Percentiles rank a stretch among this genome's conserved stretches.
Evolutionary conservation across 2,888 invertebrate genomes (phyloP).

Genomic region (Himalopsyche anomala): DNA sequence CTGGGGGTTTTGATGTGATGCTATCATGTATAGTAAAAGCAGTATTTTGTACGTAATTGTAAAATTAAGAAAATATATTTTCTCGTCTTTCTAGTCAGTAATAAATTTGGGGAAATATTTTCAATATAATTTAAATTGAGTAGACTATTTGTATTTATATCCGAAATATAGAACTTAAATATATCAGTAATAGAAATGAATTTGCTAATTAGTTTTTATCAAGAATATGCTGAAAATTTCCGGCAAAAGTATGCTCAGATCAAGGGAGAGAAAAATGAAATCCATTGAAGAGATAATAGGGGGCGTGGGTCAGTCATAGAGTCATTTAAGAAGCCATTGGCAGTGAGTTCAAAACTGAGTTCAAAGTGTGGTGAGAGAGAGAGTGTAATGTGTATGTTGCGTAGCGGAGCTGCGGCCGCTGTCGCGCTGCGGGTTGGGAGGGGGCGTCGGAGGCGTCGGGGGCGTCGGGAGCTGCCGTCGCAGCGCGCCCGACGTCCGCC

Average conservation of each 20-base stretch:
- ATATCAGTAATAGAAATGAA: too few relatives aligned
- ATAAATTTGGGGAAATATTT: too few relatives aligned
- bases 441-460: constrained; percentile 68
- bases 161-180: too few relatives aligned
- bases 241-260: neutral
- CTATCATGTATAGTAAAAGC: too few relatives aligned
- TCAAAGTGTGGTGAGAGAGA: constrained; percentile 13
- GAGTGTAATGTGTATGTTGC: constrained; percentile 43
- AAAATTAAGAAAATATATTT: too few relatives aligned
- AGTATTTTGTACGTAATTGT: too few relatives aligned
- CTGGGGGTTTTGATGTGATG: too few relatives aligned
- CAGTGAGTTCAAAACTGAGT: constrained; percentile 15
- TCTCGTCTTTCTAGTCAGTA: too few relatives aligned
- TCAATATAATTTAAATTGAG: too few relatives aligned
- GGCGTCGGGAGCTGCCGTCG: constrained; percentile 68
- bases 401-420: constrained; percentile 69
- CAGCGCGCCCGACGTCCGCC: constrained; percentile 62
- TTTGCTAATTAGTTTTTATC: neutral
- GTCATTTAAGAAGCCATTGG: constrained; percentile 20
- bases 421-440: constrained; percentile 64
- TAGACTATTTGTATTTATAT: too few relatives aligned
- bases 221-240: constrained; percentile 1
- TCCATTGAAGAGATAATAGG: constrained; percentile 2
- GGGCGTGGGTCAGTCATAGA: constrained; percentile 25
- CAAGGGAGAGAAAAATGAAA: neutral